Conservation (phyloP, 2,888 invertebrate species). For the Eupithecia insigniata region DNA sequence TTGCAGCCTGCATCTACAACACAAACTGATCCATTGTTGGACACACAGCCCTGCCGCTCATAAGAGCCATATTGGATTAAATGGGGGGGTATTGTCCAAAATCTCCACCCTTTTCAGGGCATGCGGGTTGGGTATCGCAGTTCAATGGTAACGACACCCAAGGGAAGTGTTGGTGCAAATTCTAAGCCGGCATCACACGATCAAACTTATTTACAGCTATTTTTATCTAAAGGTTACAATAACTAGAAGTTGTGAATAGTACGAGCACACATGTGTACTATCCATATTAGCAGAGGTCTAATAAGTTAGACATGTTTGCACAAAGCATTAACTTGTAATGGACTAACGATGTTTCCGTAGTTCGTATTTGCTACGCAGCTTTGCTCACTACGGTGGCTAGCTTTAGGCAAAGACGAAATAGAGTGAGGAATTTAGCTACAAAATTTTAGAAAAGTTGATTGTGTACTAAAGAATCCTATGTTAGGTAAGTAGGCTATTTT, state of each 20-base stretch:
- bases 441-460: neutral
- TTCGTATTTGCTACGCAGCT: slow-evolving; percentile 16
- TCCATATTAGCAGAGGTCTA: slow-evolving; percentile 25
- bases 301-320: slow-evolving; percentile 32
- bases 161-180: too few species aligned
- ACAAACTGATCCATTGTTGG: too few species aligned
- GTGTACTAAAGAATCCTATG: too few species aligned
- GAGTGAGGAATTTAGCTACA: neutral
- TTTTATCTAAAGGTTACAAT: neutral
- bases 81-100: too few species aligned
- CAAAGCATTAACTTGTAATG: slow-evolving; percentile 24
- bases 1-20: too few species aligned
- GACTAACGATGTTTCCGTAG: slow-evolving; percentile 4
- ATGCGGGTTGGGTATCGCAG: too few species aligned
- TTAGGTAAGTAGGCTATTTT: neutral
- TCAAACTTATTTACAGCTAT: too few species aligned
- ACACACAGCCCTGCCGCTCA: too few species aligned
- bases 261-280: slow-evolving; percentile 19
- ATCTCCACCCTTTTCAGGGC: too few species aligned
- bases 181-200: too few species aligned
- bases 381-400: neutral
- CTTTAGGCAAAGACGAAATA: neutral
- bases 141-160: too few species aligned
- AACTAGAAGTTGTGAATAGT: neutral
- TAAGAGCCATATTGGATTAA: too few species aligned